These are phyloP conservation scores for Erinaceus europaeus DNA, from an alignment of 2,113 vertebrate genomes.

Conservation along the genomic window DNA sequence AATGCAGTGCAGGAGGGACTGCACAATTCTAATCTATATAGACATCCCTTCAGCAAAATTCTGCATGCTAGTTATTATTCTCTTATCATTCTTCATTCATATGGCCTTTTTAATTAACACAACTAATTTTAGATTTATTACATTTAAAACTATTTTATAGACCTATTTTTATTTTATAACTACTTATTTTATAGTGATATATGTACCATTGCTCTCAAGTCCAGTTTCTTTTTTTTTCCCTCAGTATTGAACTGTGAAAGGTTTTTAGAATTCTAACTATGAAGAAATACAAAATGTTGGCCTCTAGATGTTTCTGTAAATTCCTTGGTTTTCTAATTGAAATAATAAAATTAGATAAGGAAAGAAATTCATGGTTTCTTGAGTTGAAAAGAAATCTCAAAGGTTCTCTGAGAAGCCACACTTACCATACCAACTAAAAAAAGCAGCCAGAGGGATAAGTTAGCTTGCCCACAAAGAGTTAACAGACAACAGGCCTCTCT, in stretches of 20 bases:
- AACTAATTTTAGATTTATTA: conserved; percentile 5
- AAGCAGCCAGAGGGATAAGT: no score
- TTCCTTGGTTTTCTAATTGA: not conserved
- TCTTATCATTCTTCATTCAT: conserved; percentile 18
- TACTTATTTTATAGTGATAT: not conserved
- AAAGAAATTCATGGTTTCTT: not conserved
- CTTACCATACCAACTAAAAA: not conserved
- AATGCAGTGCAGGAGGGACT: not conserved
- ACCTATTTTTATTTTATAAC: no score
- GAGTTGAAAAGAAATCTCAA: not conserved
- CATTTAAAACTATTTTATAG: not conserved
- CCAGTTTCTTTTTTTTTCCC: not conserved
- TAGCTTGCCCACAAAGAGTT: not conserved
- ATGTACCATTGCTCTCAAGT: not conserved
- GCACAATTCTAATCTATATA: not conserved
- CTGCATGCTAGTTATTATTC: not conserved
- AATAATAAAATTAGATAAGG: not conserved
- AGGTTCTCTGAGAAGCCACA: not conserved
- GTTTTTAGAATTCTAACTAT: not conserved
- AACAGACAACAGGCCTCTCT: no score
- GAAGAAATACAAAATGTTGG: conserved; percentile 12
- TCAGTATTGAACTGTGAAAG: not conserved
- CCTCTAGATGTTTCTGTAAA: not conserved
- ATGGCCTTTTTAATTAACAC: not conserved
- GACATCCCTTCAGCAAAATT: not conserved